A percentile compares a stretch with the other conserved stretches of the same genome.
Conservation (phyloP, 2,113 vertebrate species). For the Semicossyphus pulcher region DNA sequence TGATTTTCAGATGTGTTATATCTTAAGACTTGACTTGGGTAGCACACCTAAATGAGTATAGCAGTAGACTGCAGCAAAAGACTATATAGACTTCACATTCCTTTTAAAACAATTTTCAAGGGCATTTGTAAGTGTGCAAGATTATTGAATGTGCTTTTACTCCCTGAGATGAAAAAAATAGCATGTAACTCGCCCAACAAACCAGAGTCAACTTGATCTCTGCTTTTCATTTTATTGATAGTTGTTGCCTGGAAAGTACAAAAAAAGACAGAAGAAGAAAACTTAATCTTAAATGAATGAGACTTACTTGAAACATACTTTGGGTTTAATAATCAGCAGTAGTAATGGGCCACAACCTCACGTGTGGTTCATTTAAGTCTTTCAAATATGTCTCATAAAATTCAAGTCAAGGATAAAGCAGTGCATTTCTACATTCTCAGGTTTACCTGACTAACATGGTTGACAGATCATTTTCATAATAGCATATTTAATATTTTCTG, state of each 20-base stretch:
- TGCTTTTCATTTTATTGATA: background rate
- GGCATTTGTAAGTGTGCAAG: background rate
- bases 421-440: slow-evolving; percentile 15
- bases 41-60: background rate
- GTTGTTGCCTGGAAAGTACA: too few relatives aligned
- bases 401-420: background rate
- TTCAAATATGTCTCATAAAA: background rate
- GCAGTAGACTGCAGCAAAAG: background rate
- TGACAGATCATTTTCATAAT: slow-evolving; percentile 49
- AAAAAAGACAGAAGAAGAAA: too few relatives aligned
- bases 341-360: background rate
- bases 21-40: background rate
- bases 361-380: background rate
- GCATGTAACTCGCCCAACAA: background rate
- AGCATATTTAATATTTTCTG: background rate
- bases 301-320: background rate
- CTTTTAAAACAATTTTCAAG: background rate
- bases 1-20: slow-evolving; percentile 13
- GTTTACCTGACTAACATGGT: slow-evolving; percentile 35
- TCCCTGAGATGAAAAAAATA: background rate
- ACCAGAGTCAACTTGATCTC: background rate
- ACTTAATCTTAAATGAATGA: too few relatives aligned
- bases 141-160: slow-evolving; percentile 5
- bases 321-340: background rate
- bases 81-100: slow-evolving; percentile 2